Percentiles rank a stretch among this genome's conserved stretches.
Evolutionary conservation across 2,888 invertebrate genomes (phyloP).

Genomic region (Amblyjoppa fuscipennis): DNA sequence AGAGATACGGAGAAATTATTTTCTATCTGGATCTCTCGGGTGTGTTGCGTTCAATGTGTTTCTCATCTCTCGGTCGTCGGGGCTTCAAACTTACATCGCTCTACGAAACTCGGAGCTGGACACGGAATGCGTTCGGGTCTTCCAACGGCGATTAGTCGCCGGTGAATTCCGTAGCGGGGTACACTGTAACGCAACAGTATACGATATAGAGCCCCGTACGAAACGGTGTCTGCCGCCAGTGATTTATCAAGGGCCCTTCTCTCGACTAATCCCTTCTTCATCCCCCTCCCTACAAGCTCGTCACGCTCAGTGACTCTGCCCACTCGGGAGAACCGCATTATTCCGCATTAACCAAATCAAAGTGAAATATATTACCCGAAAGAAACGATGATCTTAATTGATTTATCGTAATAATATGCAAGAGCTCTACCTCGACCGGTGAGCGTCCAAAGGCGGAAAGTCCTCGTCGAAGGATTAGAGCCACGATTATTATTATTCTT

Average conservation of each 20-base stretch:
- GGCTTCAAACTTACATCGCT: constrained; percentile 43
- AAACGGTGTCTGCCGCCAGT: constrained; percentile 65
- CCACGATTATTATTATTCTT: neutral
- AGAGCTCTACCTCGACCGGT: constrained; percentile 39
- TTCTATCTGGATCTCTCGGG: constrained; percentile 31
- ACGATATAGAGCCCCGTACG: constrained; percentile 25
- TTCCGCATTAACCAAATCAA: constrained; percentile 54
- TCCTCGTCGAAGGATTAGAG: constrained; percentile 4
- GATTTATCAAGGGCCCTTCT: constrained; percentile 79
- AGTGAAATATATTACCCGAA: constrained; percentile 42
- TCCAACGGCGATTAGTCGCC: constrained; percentile 65
- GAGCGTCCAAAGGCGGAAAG: neutral
- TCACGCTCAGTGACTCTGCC: constrained; percentile 66
- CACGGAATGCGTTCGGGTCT: constrained; percentile 65
- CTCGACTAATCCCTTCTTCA: constrained; percentile 78
- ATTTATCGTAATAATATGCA: constrained; percentile 71
- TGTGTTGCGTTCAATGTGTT: constrained; percentile 46
- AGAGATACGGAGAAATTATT: constrained; percentile 47
- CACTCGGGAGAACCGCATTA: constrained; percentile 56
- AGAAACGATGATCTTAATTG: constrained; percentile 57
- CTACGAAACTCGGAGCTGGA: constrained; percentile 65
- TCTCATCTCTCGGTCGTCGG: constrained; percentile 17
- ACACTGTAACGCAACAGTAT: constrained; percentile 23
- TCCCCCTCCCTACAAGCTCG: constrained; percentile 53
- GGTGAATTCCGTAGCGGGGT: constrained; percentile 40